Evolutionary conservation across 2,888 invertebrate species (phyloP), one percentile per base, ranked within the genome.

Genomic region (Iphiclides podalirius): DNA sequence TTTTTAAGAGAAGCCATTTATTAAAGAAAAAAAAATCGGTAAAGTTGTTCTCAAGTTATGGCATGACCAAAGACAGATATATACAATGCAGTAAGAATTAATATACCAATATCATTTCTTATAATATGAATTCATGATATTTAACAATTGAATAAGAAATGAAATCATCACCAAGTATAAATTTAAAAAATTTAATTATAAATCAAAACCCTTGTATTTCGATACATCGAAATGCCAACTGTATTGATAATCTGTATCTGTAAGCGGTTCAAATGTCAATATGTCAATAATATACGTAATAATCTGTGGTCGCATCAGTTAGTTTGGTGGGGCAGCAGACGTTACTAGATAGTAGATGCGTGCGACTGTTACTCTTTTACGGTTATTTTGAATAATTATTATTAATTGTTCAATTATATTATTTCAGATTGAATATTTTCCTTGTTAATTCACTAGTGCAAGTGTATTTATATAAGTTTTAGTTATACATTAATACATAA

Each of bases 401-500:
- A 20, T 6, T 36, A 41, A 1, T 35, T 31, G 33, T 42, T 31
- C 4, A 39, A 26, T 35, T 38, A 11, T 34, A 34, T 23, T 34
- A 40, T 8, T 11, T 4, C 16, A 44, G 31, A 33, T 49, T 43
- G 1, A 7, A 33, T 40, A 14, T 35, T 35, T 15, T 35, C 15
- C 2, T 37, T 16, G 13, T 39, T 44, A 43, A 17, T 14, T 8
- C 8, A 48, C 40, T 54, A 54, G 55, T 56, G 54, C 51, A 36
- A 44, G 54, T 62, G 56, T 46, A 52, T 57, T 52, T 31, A 28
- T n/a, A 48, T 52, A 39, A 20, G 2, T 34, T 47, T 53, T 54
- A 45, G 31, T 37, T 44, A 42, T 53, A 47, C 47, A 54, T 55
- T 58, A 51, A 57, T 54, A 55, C 53, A 53, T 47, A 45, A 45